phyloP scores from a whole-genome alignment of 2,888 invertebrate species.

The Drosophila peninsularis region DNA sequence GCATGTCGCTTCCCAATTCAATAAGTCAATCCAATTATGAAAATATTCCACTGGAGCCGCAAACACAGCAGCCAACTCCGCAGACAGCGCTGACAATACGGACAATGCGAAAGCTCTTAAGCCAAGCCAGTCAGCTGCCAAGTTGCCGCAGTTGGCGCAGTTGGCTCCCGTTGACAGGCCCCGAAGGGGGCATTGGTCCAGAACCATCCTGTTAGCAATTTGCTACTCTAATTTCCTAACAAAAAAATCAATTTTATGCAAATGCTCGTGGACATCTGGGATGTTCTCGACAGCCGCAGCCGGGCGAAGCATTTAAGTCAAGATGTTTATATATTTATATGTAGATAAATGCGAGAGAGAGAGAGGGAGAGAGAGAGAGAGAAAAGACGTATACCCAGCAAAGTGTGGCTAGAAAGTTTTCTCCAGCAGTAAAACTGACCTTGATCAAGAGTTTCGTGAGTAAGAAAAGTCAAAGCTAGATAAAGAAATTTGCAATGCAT shows the following conservation, averaged over 20 bases:
- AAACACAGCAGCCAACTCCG: constrained; percentile 12
- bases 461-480: too few species aligned
- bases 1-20: constrained; percentile 19
- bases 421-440: not conserved
- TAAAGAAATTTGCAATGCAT: too few species aligned
- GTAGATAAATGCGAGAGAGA: not conserved
- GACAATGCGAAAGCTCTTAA: constrained; percentile 16
- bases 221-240: constrained; percentile 30
- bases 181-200: constrained; percentile 3
- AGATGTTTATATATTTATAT: constrained; percentile 5
- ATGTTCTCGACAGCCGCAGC: not conserved
- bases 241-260: constrained; percentile 49
- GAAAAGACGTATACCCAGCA: not conserved
- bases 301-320: not conserved
- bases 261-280: constrained; percentile 41
- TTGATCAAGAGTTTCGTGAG: not conserved
- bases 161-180: constrained; percentile 2
- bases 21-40: constrained; percentile 50
- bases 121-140: constrained; percentile 35
- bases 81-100: not conserved
- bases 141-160: not conserved
- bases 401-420: too few species aligned
- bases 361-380: not conserved
- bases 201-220: constrained; percentile 17
- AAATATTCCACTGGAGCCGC: constrained; percentile 19